These are phyloP conservation scores for Ophthalmotilapia sp. DNA, from an alignment of 2,113 vertebrate species.

Conservation along the genomic window DNA sequence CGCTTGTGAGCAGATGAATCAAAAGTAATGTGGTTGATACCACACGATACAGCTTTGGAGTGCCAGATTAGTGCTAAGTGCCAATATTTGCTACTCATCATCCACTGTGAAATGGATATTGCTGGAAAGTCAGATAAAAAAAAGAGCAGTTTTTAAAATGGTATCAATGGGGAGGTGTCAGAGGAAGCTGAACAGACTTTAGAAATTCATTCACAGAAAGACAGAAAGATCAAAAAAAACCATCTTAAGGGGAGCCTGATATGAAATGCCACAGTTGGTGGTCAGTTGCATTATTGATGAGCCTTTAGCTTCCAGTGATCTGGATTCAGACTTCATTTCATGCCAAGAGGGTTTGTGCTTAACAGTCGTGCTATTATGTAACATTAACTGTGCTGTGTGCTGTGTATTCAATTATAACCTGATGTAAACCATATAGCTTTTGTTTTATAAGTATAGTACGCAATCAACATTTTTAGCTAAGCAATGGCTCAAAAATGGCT, in stretches of 20 bases:
- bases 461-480: not conserved
- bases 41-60: not conserved
- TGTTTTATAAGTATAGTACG: not conserved
- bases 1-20: constrained; percentile 13
- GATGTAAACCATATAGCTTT: not conserved
- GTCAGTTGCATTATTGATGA: not conserved
- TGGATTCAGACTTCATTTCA: not conserved
- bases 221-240: not conserved
- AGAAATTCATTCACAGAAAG: not conserved
- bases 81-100: not conserved
- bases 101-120: constrained; percentile 16
- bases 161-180: not conserved
- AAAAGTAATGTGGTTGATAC: constrained; percentile 30
- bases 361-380: not conserved
- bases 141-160: not conserved
- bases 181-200: not conserved
- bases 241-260: not conserved
- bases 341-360: not conserved
- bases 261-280: not conserved
- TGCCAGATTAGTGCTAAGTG: constrained; percentile 17
- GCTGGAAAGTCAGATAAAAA: not conserved
- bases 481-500: not conserved
- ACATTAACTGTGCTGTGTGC: not conserved
- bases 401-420: not conserved
- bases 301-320: not conserved